phyloP scores from a whole-genome alignment of 2,797 vertebrate genomes.

The Synanceia verrucosa region DNA sequence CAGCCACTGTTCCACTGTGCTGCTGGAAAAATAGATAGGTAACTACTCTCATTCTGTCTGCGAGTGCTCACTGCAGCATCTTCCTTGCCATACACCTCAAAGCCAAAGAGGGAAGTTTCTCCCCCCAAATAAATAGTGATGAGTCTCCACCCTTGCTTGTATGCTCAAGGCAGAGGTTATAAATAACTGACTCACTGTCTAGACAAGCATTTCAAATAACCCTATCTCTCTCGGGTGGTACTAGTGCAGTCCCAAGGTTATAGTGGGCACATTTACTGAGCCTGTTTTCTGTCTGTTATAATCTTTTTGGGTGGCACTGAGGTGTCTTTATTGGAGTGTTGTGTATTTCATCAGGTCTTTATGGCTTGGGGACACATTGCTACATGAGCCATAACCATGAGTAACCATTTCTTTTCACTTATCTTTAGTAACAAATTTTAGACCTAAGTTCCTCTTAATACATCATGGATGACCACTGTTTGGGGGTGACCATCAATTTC shows the following conservation, averaged over 20 bases:
- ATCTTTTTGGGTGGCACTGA: slow-evolving; percentile 20
- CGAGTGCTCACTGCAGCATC: background rate
- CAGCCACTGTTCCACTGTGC: slow-evolving; percentile 29
- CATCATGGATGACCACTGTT: background rate
- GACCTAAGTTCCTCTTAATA: background rate
- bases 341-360: background rate
- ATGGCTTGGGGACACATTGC: background rate
- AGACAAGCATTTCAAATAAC: slow-evolving; percentile 41
- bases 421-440: background rate
- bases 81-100: background rate
- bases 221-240: slow-evolving; percentile 26
- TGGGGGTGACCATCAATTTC: background rate
- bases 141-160: slow-evolving; percentile 16
- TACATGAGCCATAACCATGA: background rate
- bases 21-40: slow-evolving; percentile 23
- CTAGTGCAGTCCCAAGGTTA: slow-evolving; percentile 16
- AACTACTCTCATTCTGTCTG: background rate
- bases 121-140: slow-evolving; percentile 17
- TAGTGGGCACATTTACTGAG: slow-evolving; percentile 11
- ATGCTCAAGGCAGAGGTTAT: slow-evolving; percentile 38
- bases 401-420: slow-evolving; percentile 4
- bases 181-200: slow-evolving; percentile 54
- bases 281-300: slow-evolving; percentile 12
- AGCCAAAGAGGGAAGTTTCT: slow-evolving; percentile 8
- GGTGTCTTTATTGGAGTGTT: slow-evolving; percentile 15